Base-by-base conservation (phyloP, 37 sponge, comb jelly and placozoan species). In the Amphimedon queenslandica region DNA sequence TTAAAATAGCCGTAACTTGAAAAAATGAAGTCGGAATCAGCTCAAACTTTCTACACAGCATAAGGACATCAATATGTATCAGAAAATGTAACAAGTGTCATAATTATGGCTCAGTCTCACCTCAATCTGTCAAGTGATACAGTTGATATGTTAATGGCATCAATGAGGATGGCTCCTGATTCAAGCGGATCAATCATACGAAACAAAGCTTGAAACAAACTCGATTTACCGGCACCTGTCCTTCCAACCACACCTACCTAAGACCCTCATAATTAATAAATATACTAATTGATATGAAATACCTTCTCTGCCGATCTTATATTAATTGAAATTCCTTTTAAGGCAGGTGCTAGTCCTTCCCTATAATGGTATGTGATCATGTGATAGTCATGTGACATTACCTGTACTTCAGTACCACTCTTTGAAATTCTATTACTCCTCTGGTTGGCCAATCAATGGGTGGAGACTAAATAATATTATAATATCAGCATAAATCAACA, bases 171-270 rank as follows among this genome's bases (percentile, higher is more conserved):
- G 3, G 55, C 38, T 25, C 99, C 99, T 53, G 58, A 31, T 31
- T 68, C 55, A 3, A 89, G 34, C 8, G 53, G 53, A 33, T 92
- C 86, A 25, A 85, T 83, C 77, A 95, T 71, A 31, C 94, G 73
- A 67, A 98, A 98, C 23, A 98, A 69, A 20, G 87, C 92, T 32
- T 84, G 80, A 53, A 98, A 84, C 36, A 98, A 76, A 42, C 93
- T 95, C 21, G 93, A 89, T 78, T 98, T 98, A 4, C 99, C 99
- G 27, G 99, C 93, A 5, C 99, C 99, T 28, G 99, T 98, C 10
- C 99, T 42, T 13, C 99, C 99, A 25, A 95, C 99, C 0, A 98
- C 87, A 60, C 93, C 96, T 68, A 96, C 57, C 90, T 93, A 67
- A n/a, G n/a, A 31, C 16, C 38, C 34, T 24, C 20, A 42, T n/a